These are phyloP conservation scores for Euthynnus affinis DNA, from an alignment of 2,797 vertebrate species.

Conservation along the genomic window DNA sequence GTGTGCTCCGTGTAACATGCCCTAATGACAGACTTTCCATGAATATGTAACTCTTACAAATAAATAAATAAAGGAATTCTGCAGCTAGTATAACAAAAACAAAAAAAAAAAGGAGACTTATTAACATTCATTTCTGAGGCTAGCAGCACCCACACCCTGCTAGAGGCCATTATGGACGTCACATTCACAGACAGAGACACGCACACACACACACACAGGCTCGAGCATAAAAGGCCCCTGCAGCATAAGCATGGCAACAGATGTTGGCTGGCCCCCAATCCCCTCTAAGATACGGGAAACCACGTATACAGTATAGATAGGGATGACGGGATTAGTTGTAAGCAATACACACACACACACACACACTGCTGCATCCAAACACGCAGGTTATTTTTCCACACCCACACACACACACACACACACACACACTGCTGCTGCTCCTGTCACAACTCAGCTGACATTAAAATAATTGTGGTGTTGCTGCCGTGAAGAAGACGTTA, in stretches of 20 bases:
- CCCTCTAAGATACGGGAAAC: slow-evolving; percentile 70
- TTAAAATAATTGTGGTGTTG: slow-evolving; percentile 67
- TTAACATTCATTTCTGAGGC: slow-evolving; percentile 8
- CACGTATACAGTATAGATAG: slow-evolving; percentile 53
- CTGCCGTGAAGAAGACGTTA: slow-evolving; percentile 57
- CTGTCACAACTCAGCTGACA: slow-evolving; percentile 57
- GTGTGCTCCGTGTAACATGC: slow-evolving; percentile 35
- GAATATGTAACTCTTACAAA: background rate
- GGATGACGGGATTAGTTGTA: slow-evolving; percentile 67
- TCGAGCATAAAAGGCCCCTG: slow-evolving; percentile 46
- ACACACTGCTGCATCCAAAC: slow-evolving; percentile 60
- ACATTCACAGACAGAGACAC: slow-evolving; percentile 52
- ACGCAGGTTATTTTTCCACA: slow-evolving; percentile 67
- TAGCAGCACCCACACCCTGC: slow-evolving; percentile 33
- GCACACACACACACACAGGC: too few species aligned
- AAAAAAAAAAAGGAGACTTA: background rate
- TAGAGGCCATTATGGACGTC: slow-evolving; percentile 44
- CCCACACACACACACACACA: too few species aligned
- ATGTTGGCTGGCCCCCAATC: slow-evolving; percentile 67
- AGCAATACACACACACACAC: too few species aligned
- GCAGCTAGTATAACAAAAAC: background rate
- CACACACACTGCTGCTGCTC: slow-evolving; percentile 45
- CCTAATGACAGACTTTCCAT: slow-evolving; percentile 20
- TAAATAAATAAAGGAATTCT: slow-evolving; percentile 4
- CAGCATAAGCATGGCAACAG: slow-evolving; percentile 65